Evolutionary conservation across 2,797 vertebrate species (phyloP).

Genomic region (Dryobates pubescens): DNA sequence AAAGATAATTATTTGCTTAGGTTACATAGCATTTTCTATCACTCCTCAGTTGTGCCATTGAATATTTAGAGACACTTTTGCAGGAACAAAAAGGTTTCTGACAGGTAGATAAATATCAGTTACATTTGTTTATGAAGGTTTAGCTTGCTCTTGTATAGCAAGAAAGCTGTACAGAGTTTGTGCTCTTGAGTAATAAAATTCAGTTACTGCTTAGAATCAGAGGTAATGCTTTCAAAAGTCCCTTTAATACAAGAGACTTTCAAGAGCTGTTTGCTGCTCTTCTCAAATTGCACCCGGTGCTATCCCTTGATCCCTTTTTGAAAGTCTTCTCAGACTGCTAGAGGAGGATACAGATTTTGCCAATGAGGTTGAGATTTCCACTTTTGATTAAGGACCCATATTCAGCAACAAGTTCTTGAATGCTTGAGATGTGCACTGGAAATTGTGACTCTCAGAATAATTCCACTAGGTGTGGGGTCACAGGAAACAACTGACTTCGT

Average conservation of each 20-base stretch:
- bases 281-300: not conserved
- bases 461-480: not conserved
- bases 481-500: not conserved
- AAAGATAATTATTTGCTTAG: not conserved
- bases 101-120: not conserved
- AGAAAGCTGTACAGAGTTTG: not conserved
- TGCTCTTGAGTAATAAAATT: not conserved
- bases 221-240: not conserved
- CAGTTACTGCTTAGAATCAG: not conserved
- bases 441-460: not conserved
- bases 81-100: not conserved
- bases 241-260: not conserved
- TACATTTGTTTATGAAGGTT: not conserved
- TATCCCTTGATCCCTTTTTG: not conserved
- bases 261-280: not conserved
- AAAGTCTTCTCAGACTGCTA: not conserved
- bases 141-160: not conserved
- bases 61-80: not conserved
- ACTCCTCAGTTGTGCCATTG: not conserved
- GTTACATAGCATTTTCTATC: not conserved
- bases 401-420: not conserved
- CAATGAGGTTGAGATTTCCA: not conserved
- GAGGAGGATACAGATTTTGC: not conserved
- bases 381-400: not conserved
- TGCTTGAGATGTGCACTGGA: not conserved